Base-by-base conservation (phyloP, 2,113 vertebrate genomes). In the Eurypyga helias region DNA sequence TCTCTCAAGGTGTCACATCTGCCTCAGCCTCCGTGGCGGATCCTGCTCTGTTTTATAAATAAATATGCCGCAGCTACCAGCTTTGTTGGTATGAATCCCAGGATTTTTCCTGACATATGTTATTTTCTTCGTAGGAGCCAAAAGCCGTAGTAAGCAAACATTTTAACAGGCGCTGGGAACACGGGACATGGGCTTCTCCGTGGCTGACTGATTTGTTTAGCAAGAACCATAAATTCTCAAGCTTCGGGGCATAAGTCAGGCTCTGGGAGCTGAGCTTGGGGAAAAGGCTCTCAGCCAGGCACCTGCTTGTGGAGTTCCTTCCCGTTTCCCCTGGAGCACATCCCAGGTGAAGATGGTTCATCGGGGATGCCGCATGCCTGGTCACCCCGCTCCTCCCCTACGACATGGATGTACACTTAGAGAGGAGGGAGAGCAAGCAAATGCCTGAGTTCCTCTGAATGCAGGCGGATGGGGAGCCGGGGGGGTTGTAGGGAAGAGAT, bases 371-470 rank as follows among this genome's bases (percentile, higher is more conserved):
- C 1, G 5, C 14, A 1, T 2, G 3, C 49, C 19, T 57, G 82
- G 17, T 62, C 9, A 24, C 14, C 26, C 29, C 0, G 0, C 11
- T 41, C 70, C 48, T 85, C 29, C 3, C n/a, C n/a, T 28, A 1
- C 1, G 2, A 11, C 0, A 0, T 1, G 9, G 34, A 21, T 2
- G 2, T 41, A 7, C 9, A 21, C 24, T 31, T n/a, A 21, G 52
- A 48, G 38, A 38, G 0, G 5, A 26, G 36, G 20, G 4, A 34
- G 24, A 29, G 31, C 10, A 8, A 49, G 45, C 33, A 71, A 31
- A 33, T 31, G 17, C 28, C 16, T 3, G 11, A 18, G 26, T 64
- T 70, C n/a, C 5, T 5, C 33, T 55, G 49, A 33, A 36, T 1
- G 15, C 28, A 17, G 69, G 17, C 0, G 3, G 16, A 16, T 17